Evolutionary conservation across 2,797 vertebrate species (phyloP).

Genomic region (Ataeniobius toweri): DNA sequence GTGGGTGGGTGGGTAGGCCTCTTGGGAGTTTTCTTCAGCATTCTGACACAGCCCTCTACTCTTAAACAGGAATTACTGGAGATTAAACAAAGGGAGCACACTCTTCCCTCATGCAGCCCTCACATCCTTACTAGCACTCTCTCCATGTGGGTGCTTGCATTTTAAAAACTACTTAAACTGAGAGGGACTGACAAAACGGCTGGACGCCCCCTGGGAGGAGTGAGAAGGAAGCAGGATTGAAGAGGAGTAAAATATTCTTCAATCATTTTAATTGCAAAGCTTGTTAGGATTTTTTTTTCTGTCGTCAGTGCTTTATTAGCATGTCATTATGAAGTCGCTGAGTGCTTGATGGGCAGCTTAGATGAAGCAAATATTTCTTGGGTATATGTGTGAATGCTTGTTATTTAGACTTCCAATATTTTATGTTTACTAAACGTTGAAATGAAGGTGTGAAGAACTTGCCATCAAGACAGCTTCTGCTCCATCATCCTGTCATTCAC

Average conservation of each 20-base stretch:
- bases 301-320: slow-evolving; percentile 48
- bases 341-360: slow-evolving; percentile 49
- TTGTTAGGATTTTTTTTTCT: slow-evolving; percentile 40
- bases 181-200: slow-evolving; percentile 39
- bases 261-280: slow-evolving; percentile 57
- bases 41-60: slow-evolving; percentile 30
- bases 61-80: slow-evolving; percentile 43
- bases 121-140: slow-evolving; percentile 20
- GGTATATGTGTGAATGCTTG: slow-evolving; percentile 13
- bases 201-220: slow-evolving; percentile 15
- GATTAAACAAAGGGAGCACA: slow-evolving; percentile 47
- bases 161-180: slow-evolving; percentile 40
- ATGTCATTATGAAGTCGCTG: slow-evolving; percentile 48
- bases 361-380: slow-evolving; percentile 14
- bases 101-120: slow-evolving; percentile 7
- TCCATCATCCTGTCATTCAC: background rate
- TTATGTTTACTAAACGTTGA: slow-evolving; percentile 32
- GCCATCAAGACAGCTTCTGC: background rate
- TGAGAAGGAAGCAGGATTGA: slow-evolving; percentile 4
- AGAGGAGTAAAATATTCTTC: slow-evolving; percentile 28
- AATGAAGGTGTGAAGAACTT: slow-evolving; percentile 3
- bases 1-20: slow-evolving; percentile 17
- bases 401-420: slow-evolving; percentile 17
- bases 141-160: slow-evolving; percentile 33
- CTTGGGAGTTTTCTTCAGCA: slow-evolving; percentile 28